These are phyloP conservation scores for Diorhabda carinulata DNA, from an alignment of 1,140 invertebrate species.

Conservation along the genomic window DNA sequence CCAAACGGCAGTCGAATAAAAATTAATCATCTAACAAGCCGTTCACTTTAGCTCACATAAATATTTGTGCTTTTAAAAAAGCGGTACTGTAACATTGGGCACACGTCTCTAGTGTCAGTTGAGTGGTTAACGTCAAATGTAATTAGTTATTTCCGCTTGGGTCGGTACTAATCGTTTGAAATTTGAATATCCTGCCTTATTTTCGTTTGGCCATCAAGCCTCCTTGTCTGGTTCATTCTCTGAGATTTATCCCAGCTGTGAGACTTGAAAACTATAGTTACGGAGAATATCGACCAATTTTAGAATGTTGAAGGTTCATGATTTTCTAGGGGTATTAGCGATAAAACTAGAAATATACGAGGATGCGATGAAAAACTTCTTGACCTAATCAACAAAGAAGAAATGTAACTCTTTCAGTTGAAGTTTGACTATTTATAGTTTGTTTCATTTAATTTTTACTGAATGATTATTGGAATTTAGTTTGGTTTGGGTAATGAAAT, in stretches of 20 bases:
- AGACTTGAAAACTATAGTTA: background rate
- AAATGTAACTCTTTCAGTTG: too few species aligned
- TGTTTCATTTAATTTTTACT: too few species aligned
- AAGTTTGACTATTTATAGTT: too few species aligned
- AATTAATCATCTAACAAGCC: background rate
- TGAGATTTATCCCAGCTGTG: conserved; percentile 32
- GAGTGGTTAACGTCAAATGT: conserved; percentile 43
- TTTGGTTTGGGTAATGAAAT: too few species aligned
- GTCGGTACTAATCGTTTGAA: conserved; percentile 43
- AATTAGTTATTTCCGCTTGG: conserved; percentile 41
- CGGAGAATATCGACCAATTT: too few species aligned
- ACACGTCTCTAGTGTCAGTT: conserved; percentile 33
- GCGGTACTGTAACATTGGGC: conserved; percentile 17
- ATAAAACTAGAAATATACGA: too few species aligned
- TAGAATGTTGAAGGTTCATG: too few species aligned
- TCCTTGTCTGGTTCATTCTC: conserved; percentile 26
- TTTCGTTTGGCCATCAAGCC: conserved; percentile 40
- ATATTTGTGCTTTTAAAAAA: conserved; percentile 3
- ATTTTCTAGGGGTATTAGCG: too few species aligned
- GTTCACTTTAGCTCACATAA: conserved; percentile 2
- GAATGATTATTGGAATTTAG: too few species aligned
- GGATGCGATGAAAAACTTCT: too few species aligned
- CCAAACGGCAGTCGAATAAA: background rate
- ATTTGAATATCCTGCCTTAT: conserved; percentile 43
- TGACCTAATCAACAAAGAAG: too few species aligned